phyloP scores from a whole-genome alignment of 2,797 vertebrate species.

The Lycodopsis pacificus region DNA sequence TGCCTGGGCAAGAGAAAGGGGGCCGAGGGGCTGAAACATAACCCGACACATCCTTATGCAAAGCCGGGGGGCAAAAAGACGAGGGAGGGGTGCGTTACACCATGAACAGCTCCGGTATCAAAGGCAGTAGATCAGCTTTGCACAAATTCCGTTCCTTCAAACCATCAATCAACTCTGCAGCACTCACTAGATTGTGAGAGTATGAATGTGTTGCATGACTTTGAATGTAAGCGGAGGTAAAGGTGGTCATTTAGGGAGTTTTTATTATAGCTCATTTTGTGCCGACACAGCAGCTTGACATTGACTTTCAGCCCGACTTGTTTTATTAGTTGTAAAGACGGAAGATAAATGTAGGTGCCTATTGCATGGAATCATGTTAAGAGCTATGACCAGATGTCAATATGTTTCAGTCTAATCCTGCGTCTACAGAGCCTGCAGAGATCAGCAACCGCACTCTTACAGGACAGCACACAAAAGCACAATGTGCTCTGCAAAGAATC shows the following conservation, averaged over 20 bases:
- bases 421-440: constrained; percentile 1
- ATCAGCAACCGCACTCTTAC: neutral
- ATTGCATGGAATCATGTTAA: constrained; percentile 2
- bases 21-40: constrained; percentile 41
- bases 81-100: constrained; percentile 48
- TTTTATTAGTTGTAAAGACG: constrained; percentile 45
- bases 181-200: neutral
- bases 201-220: constrained; percentile 1
- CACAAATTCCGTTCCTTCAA: constrained; percentile 29
- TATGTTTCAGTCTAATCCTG: neutral
- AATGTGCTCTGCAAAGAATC: neutral
- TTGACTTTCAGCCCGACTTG: constrained; percentile 21
- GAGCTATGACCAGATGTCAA: constrained; percentile 30
- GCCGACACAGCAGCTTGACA: constrained; percentile 14
- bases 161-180: constrained; percentile 5
- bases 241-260: constrained; percentile 32
- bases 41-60: constrained; percentile 38
- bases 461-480: constrained; percentile 8
- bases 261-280: constrained; percentile 23
- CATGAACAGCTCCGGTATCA: constrained; percentile 1
- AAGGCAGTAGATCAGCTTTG: constrained; percentile 13
- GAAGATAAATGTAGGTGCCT: constrained; percentile 16
- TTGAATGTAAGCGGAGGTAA: constrained; percentile 4
- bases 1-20: constrained; percentile 27
- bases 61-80: constrained; percentile 38